Evolutionary conservation across 2,888 invertebrate species (phyloP), one percentile per base, ranked within the genome.

Genomic region (Seira ritae): DNA sequence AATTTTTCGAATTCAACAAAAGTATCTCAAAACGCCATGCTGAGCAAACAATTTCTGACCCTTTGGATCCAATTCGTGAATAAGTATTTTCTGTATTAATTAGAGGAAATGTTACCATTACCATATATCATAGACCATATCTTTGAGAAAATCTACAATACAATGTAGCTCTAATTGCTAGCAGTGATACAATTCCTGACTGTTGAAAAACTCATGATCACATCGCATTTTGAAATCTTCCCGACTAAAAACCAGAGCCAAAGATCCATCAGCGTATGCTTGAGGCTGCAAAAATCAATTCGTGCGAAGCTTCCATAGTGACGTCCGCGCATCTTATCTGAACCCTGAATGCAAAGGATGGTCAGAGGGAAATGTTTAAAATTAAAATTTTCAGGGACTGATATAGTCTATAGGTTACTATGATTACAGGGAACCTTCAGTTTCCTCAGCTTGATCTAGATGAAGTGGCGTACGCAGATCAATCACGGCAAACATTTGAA

Each of bases 281-380:
- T 76, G 20, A 76, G 60, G 17, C 76, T 76, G 12, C 24, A 1
- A 12, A 76, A 37, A 12, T n/a, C n/a, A 76, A 46, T 2, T 69
- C 68, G 17, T 76, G 76, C 20, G 69, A 22, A 10, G 68, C 69
- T 10, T 69, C 68, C 19, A 75, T 12, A 4, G 50, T 75, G 17
- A 76, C 76, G 20, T 76, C 69, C n/a, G 55, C 69, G 76, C 60
- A 60, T 31, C 76, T 68, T 0, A 76, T 76, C 12, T 68, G 46
- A n/a, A n/a, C n/a, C n/a, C n/a, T n/a, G n/a, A 31, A 75, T 75
- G 3, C 17, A 24, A 1, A 75, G 22, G 0, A 23, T 50, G 1
- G 50, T 67, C 10, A 75, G 24, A 12, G 75, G 75, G 8, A 67
- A 23, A 6, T 69, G 55, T 37, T 76, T 76, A 20, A 55, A 12